Evolutionary conservation across 2,797 vertebrate species (phyloP), one percentile per base, ranked within the genome.

Genomic region (Sebastes iracundus): DNA sequence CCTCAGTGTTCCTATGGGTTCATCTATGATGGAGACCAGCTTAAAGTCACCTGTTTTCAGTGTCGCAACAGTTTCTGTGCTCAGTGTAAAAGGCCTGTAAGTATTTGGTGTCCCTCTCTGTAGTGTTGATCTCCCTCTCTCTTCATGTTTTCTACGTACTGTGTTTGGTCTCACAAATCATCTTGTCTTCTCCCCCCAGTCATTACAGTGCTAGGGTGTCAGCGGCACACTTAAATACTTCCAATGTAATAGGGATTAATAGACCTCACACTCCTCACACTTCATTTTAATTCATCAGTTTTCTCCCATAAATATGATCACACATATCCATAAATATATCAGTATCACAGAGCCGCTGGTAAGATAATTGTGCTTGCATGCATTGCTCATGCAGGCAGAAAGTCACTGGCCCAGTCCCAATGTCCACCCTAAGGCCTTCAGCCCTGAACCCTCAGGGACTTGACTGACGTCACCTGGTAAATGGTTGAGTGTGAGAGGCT

Each of bases 1-100:
- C 11, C n/a, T 53, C 79, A 98, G 97, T 98, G 97, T 75, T 97
- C 97, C 1, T 97, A 97, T 52, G 97, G 97, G 32, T 98, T 98
- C 87, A 98, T 98, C 92, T 98, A 98, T 1, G 97, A 98, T 59
- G 96, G 97, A 20, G 96, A 97, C 79, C 97, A 98, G 87, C 93
- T 97, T 62, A 97, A 97, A 77, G 97, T 97, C n/a, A 97, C 97
- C 7, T 98, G 97, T 86, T 96, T 96, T 14, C 97, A 98, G 88
- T 98, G 97, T 86, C 94, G 93, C 20, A 97, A 97, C 87, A 97
- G 97, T 90, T 98, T 97, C 93, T 98, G 97, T 55, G 96, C 97
- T 79, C 96, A 96, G 79, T 98, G 97, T 93, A 98, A 97, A 86
- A 97, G 97, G 76, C 96, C 97, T 82, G 97, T 96, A 72, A 94